Conservation (phyloP, 1,140 invertebrate genomes). For the Brachionus asplanchnoidis region DNA sequence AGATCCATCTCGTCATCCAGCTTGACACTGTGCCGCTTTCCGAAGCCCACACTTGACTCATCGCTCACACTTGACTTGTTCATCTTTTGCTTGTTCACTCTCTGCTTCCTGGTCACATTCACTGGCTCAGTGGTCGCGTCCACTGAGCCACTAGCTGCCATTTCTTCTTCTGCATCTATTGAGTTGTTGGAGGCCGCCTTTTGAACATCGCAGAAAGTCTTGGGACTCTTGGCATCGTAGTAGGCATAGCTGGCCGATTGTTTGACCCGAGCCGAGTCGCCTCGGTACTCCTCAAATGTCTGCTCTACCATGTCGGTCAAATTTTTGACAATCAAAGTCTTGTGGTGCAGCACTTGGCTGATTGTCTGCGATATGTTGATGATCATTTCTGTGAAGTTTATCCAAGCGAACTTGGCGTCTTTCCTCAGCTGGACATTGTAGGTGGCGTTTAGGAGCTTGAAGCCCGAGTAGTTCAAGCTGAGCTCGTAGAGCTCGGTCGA, state of each 20-base stretch:
- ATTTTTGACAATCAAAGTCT: slow-evolving; percentile 34
- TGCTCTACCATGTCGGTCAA: slow-evolving; percentile 25
- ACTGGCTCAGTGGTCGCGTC: neutral
- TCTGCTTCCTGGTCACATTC: neutral
- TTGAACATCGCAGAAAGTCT: slow-evolving; percentile 23
- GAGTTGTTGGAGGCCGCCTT: neutral
- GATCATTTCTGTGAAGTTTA: slow-evolving; percentile 41
- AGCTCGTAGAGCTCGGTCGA: slow-evolving; percentile 14
- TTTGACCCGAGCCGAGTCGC: slow-evolving; percentile 1
- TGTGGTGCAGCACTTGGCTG: neutral
- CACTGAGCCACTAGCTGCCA: neutral
- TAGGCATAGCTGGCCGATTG: neutral
- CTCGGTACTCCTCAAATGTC: slow-evolving; percentile 7
- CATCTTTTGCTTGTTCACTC: neutral
- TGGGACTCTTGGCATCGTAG: slow-evolving; percentile 40
- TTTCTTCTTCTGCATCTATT: neutral
- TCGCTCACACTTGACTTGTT: neutral
- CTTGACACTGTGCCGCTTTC: neutral
- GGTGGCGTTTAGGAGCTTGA: slow-evolving; percentile 3
- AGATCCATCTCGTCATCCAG: neutral
- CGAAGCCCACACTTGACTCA: too few relatives aligned
- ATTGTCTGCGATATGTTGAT: slow-evolving; percentile 27
- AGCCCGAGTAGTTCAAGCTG: slow-evolving; percentile 36
- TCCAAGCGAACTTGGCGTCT: slow-evolving; percentile 40
- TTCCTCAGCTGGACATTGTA: slow-evolving; percentile 35